Evolutionary conservation across 1,140 invertebrate genomes (phyloP), one percentile per base, ranked within the genome.

Genomic region (Oryctes rhinoceros): DNA sequence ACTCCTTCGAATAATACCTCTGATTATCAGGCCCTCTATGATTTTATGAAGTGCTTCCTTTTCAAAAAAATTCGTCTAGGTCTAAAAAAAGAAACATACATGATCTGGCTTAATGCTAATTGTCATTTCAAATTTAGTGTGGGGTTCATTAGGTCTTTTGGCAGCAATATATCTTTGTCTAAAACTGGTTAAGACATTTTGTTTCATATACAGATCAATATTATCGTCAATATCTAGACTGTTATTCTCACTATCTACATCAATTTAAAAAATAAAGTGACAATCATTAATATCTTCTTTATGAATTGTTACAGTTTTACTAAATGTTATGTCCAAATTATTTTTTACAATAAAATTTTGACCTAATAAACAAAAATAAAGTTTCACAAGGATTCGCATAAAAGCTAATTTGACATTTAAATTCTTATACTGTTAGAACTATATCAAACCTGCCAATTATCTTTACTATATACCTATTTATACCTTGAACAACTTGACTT

Each of bases 1-100:
- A 15, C 84, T 86, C 79, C 82, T 82, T 47, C 80, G 65, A 76
- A 84, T 79, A 18, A 84, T 84, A 49, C 47, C 80, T 48, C 71
- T 35, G 24, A 7, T 24, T 80, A 80, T 53, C 48, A 80, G 30
- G 15, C 76, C 71, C 35, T 75, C 44, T 49, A 80, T 75, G 76
- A 76, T 80, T 49, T 53, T 53, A 35, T 76, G 7, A 35, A 80
- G 18, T 80, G 48, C 24, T 71, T 37, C 15, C 39, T 71, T 67
- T 49, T 79, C 62, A 44, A 79, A 44, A 44, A 79, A 30, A 79
- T 47, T 13, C 62, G n/a, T 37, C 78, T 30, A 47, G 35, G 62
- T 71, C 62, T 5, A n/a, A 39, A 71, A 67, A 76, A 76, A 35
- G 30, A 75, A 80, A 35, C 48, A n/a, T 49, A 20, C 24, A 53